phyloP scores from a whole-genome alignment of 2,888 invertebrate species.

The Griposia aprilina region DNA sequence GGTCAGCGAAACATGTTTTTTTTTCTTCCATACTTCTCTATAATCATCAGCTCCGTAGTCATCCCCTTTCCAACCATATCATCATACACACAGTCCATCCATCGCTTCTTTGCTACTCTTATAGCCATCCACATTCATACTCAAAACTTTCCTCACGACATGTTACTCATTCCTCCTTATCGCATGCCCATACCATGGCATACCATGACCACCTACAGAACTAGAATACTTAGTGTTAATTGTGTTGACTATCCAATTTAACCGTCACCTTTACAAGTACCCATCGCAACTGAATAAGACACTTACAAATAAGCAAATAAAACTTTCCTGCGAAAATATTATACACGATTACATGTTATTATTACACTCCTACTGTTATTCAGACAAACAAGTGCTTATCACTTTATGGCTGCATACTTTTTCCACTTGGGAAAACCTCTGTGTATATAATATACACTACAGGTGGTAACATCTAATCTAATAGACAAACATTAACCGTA shows the following conservation, averaged over 20 bases:
- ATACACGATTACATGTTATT: slow-evolving; percentile 34
- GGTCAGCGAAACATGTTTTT: too few species aligned
- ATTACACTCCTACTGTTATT: slow-evolving; percentile 41
- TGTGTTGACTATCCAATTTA: neutral
- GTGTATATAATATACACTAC: slow-evolving; percentile 69
- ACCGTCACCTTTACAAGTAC: neutral
- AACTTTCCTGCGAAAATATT: slow-evolving; percentile 35
- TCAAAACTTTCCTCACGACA: too few species aligned
- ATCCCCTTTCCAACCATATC: too few species aligned
- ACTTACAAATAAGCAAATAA: slow-evolving; percentile 40
- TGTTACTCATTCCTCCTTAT: too few species aligned
- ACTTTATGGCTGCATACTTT: slow-evolving; percentile 73
- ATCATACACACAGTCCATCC: too few species aligned
- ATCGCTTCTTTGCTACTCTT: too few species aligned
- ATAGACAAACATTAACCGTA: slow-evolving; percentile 78
- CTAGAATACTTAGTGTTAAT: neutral
- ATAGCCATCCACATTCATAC: too few species aligned
- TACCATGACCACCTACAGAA: neutral
- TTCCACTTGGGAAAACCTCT: slow-evolving; percentile 84
- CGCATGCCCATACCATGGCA: too few species aligned
- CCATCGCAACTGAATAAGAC: slow-evolving; percentile 36
- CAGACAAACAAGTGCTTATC: slow-evolving; percentile 73
- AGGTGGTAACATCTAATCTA: slow-evolving; percentile 72
- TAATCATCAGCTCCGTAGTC: too few species aligned
- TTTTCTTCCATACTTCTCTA: too few species aligned